Evolutionary conservation across 2,888 invertebrate species (phyloP).

Genomic region (Andrena hattorfiana): DNA sequence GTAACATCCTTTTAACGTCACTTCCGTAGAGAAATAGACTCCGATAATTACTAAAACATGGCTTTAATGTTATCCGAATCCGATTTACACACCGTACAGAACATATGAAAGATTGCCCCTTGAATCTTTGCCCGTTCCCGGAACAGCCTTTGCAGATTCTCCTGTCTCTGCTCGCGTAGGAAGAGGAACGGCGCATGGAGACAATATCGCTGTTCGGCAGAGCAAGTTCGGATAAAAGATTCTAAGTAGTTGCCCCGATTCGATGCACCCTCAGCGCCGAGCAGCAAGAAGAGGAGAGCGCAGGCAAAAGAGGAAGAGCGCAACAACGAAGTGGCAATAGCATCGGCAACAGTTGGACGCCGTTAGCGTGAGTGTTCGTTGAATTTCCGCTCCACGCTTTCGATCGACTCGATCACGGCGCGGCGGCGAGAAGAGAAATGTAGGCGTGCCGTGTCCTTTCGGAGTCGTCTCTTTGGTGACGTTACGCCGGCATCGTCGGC

Average conservation of each 20-base stretch:
- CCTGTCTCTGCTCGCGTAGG: background rate
- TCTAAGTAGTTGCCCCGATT: background rate
- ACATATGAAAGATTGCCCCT: no score
- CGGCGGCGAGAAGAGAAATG: slow-evolving; percentile 18
- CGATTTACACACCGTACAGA: no score
- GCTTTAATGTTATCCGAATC: no score
- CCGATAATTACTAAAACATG: no score
- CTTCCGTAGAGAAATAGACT: no score
- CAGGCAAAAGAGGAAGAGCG: background rate
- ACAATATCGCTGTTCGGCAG: no score
- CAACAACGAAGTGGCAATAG: background rate
- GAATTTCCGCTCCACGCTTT: slow-evolving; percentile 21
- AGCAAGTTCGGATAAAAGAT: background rate
- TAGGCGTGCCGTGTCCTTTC: slow-evolving; percentile 4
- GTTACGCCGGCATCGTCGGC: slow-evolving; percentile 13
- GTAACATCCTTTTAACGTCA: no score
- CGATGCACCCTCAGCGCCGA: background rate
- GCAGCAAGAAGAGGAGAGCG: background rate
- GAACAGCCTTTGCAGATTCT: no score
- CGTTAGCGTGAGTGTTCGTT: background rate
- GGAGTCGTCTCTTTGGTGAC: slow-evolving; percentile 38
- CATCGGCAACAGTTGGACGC: background rate
- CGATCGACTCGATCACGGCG: slow-evolving; percentile 28
- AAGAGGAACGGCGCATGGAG: background rate
- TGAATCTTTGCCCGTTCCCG: no score